Evolutionary conservation across 2,888 invertebrate species (phyloP).

Genomic region (Trachelus iudaicus): DNA sequence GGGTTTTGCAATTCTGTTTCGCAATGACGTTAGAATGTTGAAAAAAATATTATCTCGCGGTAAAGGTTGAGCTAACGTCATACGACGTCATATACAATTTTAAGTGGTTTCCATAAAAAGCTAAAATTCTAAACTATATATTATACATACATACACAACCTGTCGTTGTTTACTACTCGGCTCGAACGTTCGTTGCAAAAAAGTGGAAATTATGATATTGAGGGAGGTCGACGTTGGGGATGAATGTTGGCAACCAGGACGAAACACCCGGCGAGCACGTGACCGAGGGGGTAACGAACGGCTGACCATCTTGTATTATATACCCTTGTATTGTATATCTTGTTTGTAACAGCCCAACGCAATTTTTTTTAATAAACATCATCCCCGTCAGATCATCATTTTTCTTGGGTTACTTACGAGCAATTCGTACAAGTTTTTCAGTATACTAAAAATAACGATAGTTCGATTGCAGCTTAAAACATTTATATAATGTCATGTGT

Average conservation of each 20-base stretch:
- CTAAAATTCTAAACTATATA: neutral
- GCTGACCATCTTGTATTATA: neutral
- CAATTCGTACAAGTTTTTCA: neutral
- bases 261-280: conserved; percentile 41
- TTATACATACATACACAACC: too few relatives aligned
- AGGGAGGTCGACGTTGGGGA: neutral
- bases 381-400: neutral
- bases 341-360: neutral
- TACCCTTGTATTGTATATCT: too few relatives aligned
- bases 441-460: neutral
- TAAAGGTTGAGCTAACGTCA: neutral
- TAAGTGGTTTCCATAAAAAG: neutral
- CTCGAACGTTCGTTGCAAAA: neutral
- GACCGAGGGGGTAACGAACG: conserved; percentile 30
- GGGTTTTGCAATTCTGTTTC: neutral
- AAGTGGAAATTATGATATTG: neutral
- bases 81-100: neutral
- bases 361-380: neutral
- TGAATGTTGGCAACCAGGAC: conserved; percentile 45
- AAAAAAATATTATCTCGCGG: neutral
- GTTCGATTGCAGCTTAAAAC: neutral
- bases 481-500: neutral
- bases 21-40: neutral
- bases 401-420: neutral
- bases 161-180: too few relatives aligned